Evolutionary conservation across 1,140 invertebrate genomes (phyloP), one percentile per base, ranked within the genome.

Genomic region (Littorina saxatilis): DNA sequence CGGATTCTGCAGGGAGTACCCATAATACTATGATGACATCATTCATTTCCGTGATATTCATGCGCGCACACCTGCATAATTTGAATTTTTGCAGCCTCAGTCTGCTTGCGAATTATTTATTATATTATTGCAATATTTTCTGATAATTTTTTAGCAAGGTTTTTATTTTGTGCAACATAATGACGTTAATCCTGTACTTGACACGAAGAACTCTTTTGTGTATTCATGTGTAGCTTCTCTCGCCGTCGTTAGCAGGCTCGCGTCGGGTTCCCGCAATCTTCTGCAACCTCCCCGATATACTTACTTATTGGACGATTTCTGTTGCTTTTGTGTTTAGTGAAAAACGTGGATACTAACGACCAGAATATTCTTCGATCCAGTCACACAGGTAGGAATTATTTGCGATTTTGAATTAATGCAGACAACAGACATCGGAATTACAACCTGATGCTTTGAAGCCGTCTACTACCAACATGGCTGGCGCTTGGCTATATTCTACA

Each of bases 261-360:
- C 83, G 85, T 85, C 83, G 86, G 86, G 86, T 87, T 86, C 87
- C 85, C 76, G 86, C 86, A 85, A 87, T 88, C 86, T 86, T 87
- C 86, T 84, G 87, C 82, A 85, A 82, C 84, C 76, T 78, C 58
- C 76, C 35, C 58, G 55, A 39, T 39, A 63, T 2, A 77, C 37
- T 61, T 82, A 82, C 61, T 79, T 80, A 83, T 79, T 82, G 74
- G 73, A 77, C 58, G 52, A 52, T 58, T 73, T 27, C 63, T 72
- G 63, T n/a, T 76, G n/a, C 66, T 78, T n/a, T n/a, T 66, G 47
- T 70, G 29, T 73, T 40, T 70, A 58, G 32, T 79, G 81, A 37
- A 82, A 63, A 78, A 39, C 47, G 61, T 47, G 50, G 74, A 78
- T 72, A 77, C 43, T 47, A 13, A 40, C 35, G 70, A 73, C 32